Base-by-base conservation (phyloP, 2,797 vertebrate genomes). In the Babyrousa celebensis region DNA sequence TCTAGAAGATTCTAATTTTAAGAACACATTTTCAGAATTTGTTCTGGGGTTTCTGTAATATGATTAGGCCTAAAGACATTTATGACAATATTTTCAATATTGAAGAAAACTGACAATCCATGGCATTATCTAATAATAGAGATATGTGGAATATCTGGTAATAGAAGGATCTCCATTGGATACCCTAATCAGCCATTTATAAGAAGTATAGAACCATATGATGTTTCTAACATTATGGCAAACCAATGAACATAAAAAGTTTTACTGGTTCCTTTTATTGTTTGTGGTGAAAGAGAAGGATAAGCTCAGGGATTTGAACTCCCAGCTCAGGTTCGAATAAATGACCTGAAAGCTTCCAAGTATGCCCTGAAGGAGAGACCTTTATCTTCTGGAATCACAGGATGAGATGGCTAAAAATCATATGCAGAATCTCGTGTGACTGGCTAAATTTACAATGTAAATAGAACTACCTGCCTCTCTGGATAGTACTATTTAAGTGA, bases 391-490 rank as follows among this genome's bases (percentile, higher is more conserved):
- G 16, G 40, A 85, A 52, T 20, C 80, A 58, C 20, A 85, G 52
- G 21, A n/a, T 68, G 48, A 92, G 8, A 58, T 48, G 10, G 54
- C 12, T 92, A 21, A 85, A 77, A 74, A 67, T 32, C 20, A 60
- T 60, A 77, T 25, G 21, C 27, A 60, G 11, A 43, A 68, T 67
- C 7, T 68, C 27, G 27, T 77, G 32, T 58, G 80, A 67, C 48
- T 58, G 60, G 6, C 16, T 77, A 92, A 77, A 43, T 65, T 75
- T 75, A 67, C 6, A 67, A 67, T 20, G 32, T 52, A 85, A 67
- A 21, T 27, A 20, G 20, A n/a, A 67, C 32, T n/a, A 12, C 58
- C 10, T 67, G 62, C 12, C 11, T 68, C 0, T 0, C 1, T 77
- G 48, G 6, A 77, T 67, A 32, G 29, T n/a, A n/a, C 1, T n/a